Percentiles rank a stretch among this genome's conserved stretches.
Evolutionary conservation across 2,888 invertebrate species (phyloP).

Genomic region (Sialis lutaria): DNA sequence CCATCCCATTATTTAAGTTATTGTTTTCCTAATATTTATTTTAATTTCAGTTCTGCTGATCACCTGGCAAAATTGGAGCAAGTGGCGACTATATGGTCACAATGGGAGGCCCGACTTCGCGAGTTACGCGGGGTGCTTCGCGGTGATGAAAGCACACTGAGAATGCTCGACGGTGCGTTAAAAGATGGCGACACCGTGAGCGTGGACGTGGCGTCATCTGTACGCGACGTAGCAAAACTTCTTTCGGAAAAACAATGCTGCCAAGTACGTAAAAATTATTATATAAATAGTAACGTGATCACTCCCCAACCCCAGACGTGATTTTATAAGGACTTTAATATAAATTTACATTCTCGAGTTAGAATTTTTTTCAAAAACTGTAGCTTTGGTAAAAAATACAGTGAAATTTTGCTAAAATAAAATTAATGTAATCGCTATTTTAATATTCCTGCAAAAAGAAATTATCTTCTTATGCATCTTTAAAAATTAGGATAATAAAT

Average conservation of each 20-base stretch:
- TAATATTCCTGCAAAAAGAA: too few relatives aligned
- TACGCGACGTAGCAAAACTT: constrained; percentile 36
- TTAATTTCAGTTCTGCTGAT: not conserved
- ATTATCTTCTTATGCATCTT: too few relatives aligned
- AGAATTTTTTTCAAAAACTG: too few relatives aligned
- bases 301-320: too few relatives aligned
- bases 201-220: constrained; percentile 33
- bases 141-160: constrained; percentile 46
- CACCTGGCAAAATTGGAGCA: constrained; percentile 47
- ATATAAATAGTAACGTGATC: too few relatives aligned
- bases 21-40: not conserved
- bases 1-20: not conserved
- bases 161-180: constrained; percentile 29
- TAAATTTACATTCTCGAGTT: too few relatives aligned
- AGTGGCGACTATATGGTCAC: constrained; percentile 54
- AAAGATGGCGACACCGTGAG: constrained; percentile 22
- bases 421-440: too few relatives aligned
- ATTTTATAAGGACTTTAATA: too few relatives aligned
- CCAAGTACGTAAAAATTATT: not conserved
- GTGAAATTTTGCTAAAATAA: too few relatives aligned
- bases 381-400: too few relatives aligned
- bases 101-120: constrained; percentile 56
- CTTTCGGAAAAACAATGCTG: constrained; percentile 29
- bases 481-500: too few relatives aligned
- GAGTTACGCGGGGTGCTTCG: constrained; percentile 60